Conservation (phyloP, 2,797 vertebrate species). For the Furcifer pardalis region DNA sequence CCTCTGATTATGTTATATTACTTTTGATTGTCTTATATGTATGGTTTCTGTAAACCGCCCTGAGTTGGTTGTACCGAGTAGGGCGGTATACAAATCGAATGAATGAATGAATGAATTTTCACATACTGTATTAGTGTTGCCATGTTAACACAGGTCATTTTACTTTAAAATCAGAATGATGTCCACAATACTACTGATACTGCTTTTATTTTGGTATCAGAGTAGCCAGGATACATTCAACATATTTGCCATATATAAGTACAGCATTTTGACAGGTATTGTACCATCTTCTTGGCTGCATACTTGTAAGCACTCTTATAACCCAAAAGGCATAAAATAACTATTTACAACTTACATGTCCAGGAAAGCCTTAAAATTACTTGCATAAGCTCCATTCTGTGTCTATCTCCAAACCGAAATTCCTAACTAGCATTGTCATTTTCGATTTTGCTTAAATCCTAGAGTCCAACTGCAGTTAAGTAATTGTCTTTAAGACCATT, state of each 20-base stretch:
- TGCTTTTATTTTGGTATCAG: conserved; percentile 38
- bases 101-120: no score
- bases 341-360: conserved; percentile 68
- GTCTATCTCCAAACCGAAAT: conserved; percentile 21
- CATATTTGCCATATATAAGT: conserved; percentile 51
- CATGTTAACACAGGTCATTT: neutral
- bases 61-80: no score
- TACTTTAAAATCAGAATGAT: conserved; percentile 20
- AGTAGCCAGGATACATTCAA: conserved; percentile 67
- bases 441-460: neutral
- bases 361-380: conserved; percentile 55
- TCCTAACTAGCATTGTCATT: neutral
- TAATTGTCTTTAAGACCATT: neutral
- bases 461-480: neutral
- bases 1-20: no score
- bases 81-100: no score
- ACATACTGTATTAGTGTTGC: neutral
- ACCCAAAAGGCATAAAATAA: conserved; percentile 64
- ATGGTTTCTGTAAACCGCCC: no score
- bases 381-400: conserved; percentile 34
- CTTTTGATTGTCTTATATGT: no score
- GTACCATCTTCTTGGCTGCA: conserved; percentile 33
- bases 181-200: neutral
- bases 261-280: conserved; percentile 45
- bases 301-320: conserved; percentile 55